phyloP scores from a whole-genome alignment of 2,888 invertebrate genomes.

The Leuctra nigra region DNA sequence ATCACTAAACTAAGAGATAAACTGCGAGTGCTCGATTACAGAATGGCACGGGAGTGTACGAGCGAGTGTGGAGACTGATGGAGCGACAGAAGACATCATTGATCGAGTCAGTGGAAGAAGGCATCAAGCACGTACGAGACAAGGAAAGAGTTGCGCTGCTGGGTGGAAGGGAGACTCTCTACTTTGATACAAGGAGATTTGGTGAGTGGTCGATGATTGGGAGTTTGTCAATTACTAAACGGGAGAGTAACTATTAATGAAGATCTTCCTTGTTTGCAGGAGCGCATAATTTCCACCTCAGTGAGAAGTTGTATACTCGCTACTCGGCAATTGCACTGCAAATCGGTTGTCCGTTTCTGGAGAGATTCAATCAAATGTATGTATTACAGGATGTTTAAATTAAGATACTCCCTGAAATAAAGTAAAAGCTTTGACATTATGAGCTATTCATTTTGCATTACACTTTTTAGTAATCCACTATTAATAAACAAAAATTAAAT shows the following conservation, averaged over 20 bases:
- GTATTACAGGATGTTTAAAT: too few relatives aligned
- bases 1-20: background rate
- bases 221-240: background rate
- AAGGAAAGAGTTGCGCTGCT: slow-evolving; percentile 56
- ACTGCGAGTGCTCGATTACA: too few relatives aligned
- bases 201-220: slow-evolving; percentile 48
- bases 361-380: slow-evolving; percentile 66
- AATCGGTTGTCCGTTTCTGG: slow-evolving; percentile 67
- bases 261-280: slow-evolving; percentile 42
- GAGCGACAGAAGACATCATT: slow-evolving; percentile 48
- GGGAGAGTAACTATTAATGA: background rate
- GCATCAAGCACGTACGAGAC: slow-evolving; percentile 57
- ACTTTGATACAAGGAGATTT: slow-evolving; percentile 67
- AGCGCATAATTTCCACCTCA: slow-evolving; percentile 61
- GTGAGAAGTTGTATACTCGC: slow-evolving; percentile 68
- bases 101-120: slow-evolving; percentile 63
- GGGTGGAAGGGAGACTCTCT: slow-evolving; percentile 67
- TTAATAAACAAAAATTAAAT: too few relatives aligned
- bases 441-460: too few relatives aligned
- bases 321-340: slow-evolving; percentile 63
- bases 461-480: too few relatives aligned
- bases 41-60: slow-evolving; percentile 71
- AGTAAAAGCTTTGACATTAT: too few relatives aligned
- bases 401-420: too few relatives aligned
- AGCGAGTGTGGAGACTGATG: slow-evolving; percentile 62